Evolutionary conservation across 2,797 vertebrate species (phyloP).

Genomic region (Furcifer pardalis): DNA sequence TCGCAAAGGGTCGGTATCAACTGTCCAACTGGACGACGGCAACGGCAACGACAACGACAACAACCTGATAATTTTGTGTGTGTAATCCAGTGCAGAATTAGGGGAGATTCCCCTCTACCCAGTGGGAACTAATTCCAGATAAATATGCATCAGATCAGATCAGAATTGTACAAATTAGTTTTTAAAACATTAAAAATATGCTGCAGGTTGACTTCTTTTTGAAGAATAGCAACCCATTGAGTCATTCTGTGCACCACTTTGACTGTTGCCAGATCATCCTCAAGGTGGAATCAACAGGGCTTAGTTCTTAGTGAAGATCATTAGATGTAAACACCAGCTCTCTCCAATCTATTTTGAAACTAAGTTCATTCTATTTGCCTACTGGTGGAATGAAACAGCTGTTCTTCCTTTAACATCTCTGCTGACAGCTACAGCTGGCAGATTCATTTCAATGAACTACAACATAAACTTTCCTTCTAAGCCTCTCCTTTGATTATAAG

Average conservation of each 20-base stretch:
- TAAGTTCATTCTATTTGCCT: constrained; percentile 60
- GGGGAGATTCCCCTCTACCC: not conserved
- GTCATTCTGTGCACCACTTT: constrained; percentile 20
- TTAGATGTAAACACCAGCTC: constrained; percentile 58
- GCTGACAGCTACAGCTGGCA: constrained; percentile 85
- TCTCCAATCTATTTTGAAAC: constrained; percentile 74
- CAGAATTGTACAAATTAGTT: not conserved
- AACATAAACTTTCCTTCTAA: constrained; percentile 48
- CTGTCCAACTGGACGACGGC: no score
- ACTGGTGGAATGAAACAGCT: constrained; percentile 74
- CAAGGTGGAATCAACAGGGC: constrained; percentile 15
- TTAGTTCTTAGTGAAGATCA: constrained; percentile 42
- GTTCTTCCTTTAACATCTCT: constrained; percentile 70
- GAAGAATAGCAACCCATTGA: constrained; percentile 3
- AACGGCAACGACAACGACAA: no score
- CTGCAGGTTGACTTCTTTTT: not conserved
- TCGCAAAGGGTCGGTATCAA: no score
- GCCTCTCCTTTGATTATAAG: constrained; percentile 34
- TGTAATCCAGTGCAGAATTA: not conserved
- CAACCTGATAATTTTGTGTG: not conserved
- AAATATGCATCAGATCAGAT: not conserved
- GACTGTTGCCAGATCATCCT: constrained; percentile 45
- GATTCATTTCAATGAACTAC: constrained; percentile 57
- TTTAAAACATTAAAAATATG: not conserved
- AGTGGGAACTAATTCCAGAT: not conserved